Conservation (phyloP, 92 coral and sea anemone species). For the Palythoa grandiflora region DNA sequence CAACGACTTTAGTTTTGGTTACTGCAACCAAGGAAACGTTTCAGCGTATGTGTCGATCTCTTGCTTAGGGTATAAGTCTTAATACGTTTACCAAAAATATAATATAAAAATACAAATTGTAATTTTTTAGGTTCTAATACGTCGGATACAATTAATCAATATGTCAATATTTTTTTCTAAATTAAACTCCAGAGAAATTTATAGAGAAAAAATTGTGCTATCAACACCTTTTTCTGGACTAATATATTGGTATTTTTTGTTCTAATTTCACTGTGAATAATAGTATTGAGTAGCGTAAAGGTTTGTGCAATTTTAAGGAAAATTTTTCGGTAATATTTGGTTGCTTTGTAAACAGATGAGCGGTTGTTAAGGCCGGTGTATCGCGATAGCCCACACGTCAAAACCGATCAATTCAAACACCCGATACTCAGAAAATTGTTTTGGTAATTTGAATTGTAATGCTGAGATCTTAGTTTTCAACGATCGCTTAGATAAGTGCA, state of each 20-base stretch:
- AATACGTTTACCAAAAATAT: too few relatives aligned
- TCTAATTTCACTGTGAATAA: background rate
- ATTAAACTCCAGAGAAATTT: background rate
- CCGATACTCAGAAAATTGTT: background rate
- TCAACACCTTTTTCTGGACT: too few relatives aligned
- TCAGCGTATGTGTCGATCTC: background rate
- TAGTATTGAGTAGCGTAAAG: too few relatives aligned
- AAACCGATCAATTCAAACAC: background rate
- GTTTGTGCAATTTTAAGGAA: too few relatives aligned
- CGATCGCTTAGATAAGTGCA: background rate
- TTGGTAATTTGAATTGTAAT: background rate
- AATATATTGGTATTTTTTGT: too few relatives aligned
- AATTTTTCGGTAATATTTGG: background rate
- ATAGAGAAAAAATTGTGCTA: background rate
- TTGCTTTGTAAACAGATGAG: background rate
- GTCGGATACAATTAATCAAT: too few relatives aligned
- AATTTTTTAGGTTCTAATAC: background rate
- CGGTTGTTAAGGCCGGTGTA: background rate
- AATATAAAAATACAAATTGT: background rate
- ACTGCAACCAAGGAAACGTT: background rate
- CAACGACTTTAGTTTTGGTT: background rate
- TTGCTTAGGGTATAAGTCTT: background rate
- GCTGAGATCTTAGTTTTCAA: background rate
- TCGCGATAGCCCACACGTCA: background rate
- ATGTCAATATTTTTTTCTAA: background rate